Evolutionary conservation across 2,797 vertebrate species (phyloP), one percentile per base, ranked within the genome.

Genomic region (Aeoliscus strigatus): DNA sequence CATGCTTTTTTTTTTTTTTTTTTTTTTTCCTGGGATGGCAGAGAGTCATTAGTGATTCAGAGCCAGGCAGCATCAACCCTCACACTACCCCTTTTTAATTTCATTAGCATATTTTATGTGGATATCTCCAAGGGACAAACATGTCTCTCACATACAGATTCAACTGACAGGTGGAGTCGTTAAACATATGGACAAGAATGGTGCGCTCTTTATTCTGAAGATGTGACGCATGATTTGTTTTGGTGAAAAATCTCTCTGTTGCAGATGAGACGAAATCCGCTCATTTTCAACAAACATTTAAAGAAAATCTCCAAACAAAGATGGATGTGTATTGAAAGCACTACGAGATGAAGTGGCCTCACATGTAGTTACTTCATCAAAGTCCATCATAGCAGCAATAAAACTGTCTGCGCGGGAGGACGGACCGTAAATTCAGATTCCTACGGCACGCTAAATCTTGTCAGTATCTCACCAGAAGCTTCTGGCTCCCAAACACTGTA

Each of bases 101-200:
- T 80, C 66, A 85, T 87, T 84, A 77, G 68, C 80, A 86, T 84
- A 84, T 81, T 85, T 83, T 82, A 83, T 81, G 66, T 56, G 67
- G 63, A 75, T 79, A 51, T 78, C 74, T 80, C 56, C 43, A 13
- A 51, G 40, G 63, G 40, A 66, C 67, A 76, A 83, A 77, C 67
- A 79, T 67, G 71, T 46, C 64, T 54, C 44, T 65, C 48, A 49
- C 66, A 62, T 27, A 39, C 51, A 28, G 3, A 36, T 49, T 8
- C 40, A 62, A 51, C 56, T 18, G 28, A 24, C 60, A 47, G 63
- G 67, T 55, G 44, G 42, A 56, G 45, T 57, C 40, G 44, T 52
- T 33, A 26, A 44, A 41, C 29, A 14, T 17, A 51, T 14, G 42
- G 34, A 14, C 51, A 48, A 47, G 31, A 36, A 71, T 39, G 28